These are phyloP conservation scores for Cecidostiba fungosa DNA, from an alignment of 2,888 invertebrate genomes.

Conservation along the genomic window DNA sequence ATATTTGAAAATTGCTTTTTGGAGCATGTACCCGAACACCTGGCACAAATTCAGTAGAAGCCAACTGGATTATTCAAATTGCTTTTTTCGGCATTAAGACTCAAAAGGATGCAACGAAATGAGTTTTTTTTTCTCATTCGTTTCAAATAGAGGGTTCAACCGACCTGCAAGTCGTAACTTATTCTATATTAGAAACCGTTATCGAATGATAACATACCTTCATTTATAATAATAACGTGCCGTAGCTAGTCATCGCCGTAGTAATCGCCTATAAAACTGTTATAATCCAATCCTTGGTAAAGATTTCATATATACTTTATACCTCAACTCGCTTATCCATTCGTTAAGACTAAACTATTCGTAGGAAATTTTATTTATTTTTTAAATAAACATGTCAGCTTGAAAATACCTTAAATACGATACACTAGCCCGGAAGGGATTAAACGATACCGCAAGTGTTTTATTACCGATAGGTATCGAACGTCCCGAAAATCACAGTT, in stretches of 20 bases:
- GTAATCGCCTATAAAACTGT: neutral
- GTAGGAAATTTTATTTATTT: neutral
- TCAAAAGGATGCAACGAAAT: neutral
- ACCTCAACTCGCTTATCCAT: conserved; percentile 19
- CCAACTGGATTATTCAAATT: conserved; percentile 4
- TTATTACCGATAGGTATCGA: conserved; percentile 18
- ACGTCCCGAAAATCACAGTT: conserved; percentile 21
- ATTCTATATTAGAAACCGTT: too few relatives aligned
- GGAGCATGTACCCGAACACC: neutral
- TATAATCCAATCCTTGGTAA: neutral
- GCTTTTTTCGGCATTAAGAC: neutral
- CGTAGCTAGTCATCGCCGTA: neutral
- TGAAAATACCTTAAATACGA: neutral
- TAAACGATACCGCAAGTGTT: neutral
- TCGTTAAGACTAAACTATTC: conserved; percentile 5
- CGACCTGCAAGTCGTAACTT: too few relatives aligned
- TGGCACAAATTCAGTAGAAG: neutral
- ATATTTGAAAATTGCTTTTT: neutral
- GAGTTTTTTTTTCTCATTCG: neutral
- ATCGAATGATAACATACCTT: too few relatives aligned
- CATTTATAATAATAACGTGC: neutral
- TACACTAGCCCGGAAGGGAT: conserved; percentile 3
- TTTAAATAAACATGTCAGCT: neutral
- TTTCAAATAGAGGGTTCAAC: neutral
- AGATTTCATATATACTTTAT: neutral